Base-by-base conservation (phyloP, 64 coral and sea anemone species). In the Pachyseris speciosa region DNA sequence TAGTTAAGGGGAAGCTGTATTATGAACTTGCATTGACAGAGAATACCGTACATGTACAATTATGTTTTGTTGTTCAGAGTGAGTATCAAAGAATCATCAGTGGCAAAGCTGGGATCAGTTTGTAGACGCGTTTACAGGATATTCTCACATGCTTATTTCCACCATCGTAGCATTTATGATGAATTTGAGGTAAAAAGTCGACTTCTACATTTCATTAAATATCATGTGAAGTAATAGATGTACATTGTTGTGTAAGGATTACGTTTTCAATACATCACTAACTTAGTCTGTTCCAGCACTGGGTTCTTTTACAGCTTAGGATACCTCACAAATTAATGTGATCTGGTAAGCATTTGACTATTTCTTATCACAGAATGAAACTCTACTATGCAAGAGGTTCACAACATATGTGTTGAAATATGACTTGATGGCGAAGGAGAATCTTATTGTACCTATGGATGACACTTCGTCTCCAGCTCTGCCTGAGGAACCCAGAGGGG, bases 91-190 rank as follows among this genome's bases (percentile, higher is more conserved):
- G 93, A 99, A 30, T 99, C 97, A 4, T 99, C 97, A 74, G 94
- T 99, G 58, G 94, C 97, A 2, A 99, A 99, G 67, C 84, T 99
- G 73, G 97, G 97, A 83, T 99, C 97, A 75, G 97, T 99, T 91
- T 99, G 97, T 67, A 73, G 97, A 26, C 78, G 97, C 63, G 90
- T 99, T 19, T 99, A 99, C 73, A 95, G 97, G 60, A 99, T 99
- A 76, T 99, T 99, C 81, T 99, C 97, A 26, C 97, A 99, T 93
- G 97, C 97, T 52, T 95, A 83, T 83, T 99, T 95, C 83, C 97
- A 99, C 58, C 97, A 99, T 70, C 84, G 87, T 32, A 84, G 83
- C 13, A 80, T 99, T 55, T 99, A 95, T 71, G 97, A 99, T 90
- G 90, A 95, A 58, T 99, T 99, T 93, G 97, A 99, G 97, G 97